phyloP scores from a whole-genome alignment of 2,797 vertebrate species.

The Chaetodon trifasciatus region DNA sequence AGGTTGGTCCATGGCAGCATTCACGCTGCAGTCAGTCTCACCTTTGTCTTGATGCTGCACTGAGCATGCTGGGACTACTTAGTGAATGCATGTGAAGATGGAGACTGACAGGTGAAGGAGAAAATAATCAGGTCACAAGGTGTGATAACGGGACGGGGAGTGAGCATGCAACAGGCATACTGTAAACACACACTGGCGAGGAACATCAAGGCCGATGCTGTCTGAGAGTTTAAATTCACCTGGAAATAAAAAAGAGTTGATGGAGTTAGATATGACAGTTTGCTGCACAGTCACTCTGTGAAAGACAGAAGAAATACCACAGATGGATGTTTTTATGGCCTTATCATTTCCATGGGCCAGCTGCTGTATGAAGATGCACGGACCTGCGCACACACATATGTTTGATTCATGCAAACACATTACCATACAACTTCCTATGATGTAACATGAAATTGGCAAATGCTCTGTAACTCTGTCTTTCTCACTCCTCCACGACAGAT shows the following conservation, averaged over 20 bases:
- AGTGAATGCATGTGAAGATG: constrained; percentile 18
- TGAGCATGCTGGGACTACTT: constrained; percentile 9
- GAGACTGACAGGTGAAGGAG: constrained; percentile 43
- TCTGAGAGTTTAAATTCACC: constrained; percentile 28
- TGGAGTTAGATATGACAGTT: constrained; percentile 20
- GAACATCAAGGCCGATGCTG: constrained; percentile 17
- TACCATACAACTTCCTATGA: constrained; percentile 23
- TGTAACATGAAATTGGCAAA: constrained; percentile 52
- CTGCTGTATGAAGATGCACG: constrained; percentile 22
- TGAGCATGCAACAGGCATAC: constrained; percentile 25
- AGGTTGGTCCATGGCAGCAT: constrained; percentile 33
- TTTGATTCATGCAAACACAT: constrained; percentile 15
- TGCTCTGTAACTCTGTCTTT: constrained; percentile 15
- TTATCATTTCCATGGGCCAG: constrained; percentile 38
- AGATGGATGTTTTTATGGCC: constrained; percentile 36
- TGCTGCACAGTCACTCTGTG: constrained; percentile 33
- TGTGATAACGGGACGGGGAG: constrained; percentile 39
- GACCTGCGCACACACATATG: neutral
- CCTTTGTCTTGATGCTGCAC: constrained; percentile 15
- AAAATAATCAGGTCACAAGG: constrained; percentile 40
- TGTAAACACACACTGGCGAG: constrained; percentile 36
- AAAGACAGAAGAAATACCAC: constrained; percentile 36
- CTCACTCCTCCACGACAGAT: constrained; percentile 38
- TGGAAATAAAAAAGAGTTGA: constrained; percentile 27
- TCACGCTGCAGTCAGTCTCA: constrained; percentile 34